Conservation (phyloP, 2,113 vertebrate species). For the Poeciliopsis turrubarensis region DNA sequence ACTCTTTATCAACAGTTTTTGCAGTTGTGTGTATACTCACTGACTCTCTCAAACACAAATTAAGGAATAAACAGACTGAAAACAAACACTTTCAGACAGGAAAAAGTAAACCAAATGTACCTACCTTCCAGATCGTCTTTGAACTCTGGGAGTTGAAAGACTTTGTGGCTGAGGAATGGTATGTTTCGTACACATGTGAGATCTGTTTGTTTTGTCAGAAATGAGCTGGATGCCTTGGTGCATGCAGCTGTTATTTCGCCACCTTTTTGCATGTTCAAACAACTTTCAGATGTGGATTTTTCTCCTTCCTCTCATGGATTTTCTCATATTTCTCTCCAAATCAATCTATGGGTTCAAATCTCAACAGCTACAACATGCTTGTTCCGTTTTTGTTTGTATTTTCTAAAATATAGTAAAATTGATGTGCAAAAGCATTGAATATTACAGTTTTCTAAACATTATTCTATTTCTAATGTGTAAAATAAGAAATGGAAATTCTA, state of each 20-base stretch:
- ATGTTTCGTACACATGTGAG: slow-evolving; percentile 69
- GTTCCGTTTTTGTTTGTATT: background rate
- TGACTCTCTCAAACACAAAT: slow-evolving; percentile 62
- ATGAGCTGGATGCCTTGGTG: slow-evolving; percentile 42
- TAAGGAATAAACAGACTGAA: slow-evolving; percentile 56
- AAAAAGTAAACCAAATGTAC: slow-evolving; percentile 39
- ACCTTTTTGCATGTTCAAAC: slow-evolving; percentile 33
- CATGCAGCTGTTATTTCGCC: slow-evolving; percentile 41
- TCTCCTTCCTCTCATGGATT: background rate
- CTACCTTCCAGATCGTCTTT: slow-evolving; percentile 40
- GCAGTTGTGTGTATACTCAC: slow-evolving; percentile 46
- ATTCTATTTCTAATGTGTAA: too few species aligned
- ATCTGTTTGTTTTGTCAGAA: slow-evolving; percentile 68
- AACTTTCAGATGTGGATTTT: slow-evolving; percentile 9
- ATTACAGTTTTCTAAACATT: too few species aligned
- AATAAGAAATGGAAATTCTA: too few species aligned
- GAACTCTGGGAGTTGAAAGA: slow-evolving; percentile 55
- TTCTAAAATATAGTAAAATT: background rate
- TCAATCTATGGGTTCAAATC: background rate
- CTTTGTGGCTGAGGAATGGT: slow-evolving; percentile 40
- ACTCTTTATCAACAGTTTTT: slow-evolving; percentile 31
- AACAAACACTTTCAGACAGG: slow-evolving; percentile 53
- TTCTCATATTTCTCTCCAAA: background rate
- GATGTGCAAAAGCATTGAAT: background rate
- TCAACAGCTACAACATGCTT: background rate